These are phyloP conservation scores for Gymnoscopelus braueri DNA, from an alignment of 2,797 vertebrate genomes.

Conservation along the genomic window DNA sequence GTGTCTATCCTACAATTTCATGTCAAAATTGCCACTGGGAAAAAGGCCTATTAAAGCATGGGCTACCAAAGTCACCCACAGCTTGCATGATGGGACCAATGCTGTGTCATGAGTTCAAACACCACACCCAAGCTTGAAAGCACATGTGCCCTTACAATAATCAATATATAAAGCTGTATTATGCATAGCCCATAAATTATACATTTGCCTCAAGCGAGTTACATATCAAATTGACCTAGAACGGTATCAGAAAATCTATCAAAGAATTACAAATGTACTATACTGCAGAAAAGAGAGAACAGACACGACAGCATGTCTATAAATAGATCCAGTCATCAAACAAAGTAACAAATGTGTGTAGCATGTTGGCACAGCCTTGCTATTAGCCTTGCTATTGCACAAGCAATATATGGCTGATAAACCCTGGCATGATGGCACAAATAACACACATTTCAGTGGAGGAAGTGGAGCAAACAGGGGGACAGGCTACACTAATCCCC, in stretches of 20 bases:
- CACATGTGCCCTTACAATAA: background rate
- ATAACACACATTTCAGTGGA: background rate
- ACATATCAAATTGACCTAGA: background rate
- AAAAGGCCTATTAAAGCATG: too few species aligned
- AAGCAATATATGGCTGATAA: background rate
- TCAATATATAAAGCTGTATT: background rate
- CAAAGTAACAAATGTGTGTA: background rate
- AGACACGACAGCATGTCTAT: background rate
- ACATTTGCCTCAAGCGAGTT: background rate
- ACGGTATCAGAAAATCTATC: background rate
- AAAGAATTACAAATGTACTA: background rate
- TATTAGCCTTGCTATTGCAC: too few species aligned
- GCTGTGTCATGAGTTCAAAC: too few species aligned
- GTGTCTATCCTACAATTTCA: too few species aligned
- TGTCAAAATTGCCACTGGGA: too few species aligned
- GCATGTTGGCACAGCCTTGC: background rate
- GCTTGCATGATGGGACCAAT: too few species aligned
- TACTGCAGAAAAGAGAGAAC: background rate
- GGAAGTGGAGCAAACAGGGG: too few species aligned
- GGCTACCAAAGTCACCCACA: too few species aligned
- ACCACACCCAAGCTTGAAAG: too few species aligned
- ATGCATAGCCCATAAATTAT: background rate
- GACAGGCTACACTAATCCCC: slow-evolving; percentile 31
- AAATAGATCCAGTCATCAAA: background rate
- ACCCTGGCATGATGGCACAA: background rate